A percentile compares a stretch with the other conserved stretches of the same genome.
Evolutionary conservation across 2,888 invertebrate genomes (phyloP).

Genomic region (Agelastica alni): DNA sequence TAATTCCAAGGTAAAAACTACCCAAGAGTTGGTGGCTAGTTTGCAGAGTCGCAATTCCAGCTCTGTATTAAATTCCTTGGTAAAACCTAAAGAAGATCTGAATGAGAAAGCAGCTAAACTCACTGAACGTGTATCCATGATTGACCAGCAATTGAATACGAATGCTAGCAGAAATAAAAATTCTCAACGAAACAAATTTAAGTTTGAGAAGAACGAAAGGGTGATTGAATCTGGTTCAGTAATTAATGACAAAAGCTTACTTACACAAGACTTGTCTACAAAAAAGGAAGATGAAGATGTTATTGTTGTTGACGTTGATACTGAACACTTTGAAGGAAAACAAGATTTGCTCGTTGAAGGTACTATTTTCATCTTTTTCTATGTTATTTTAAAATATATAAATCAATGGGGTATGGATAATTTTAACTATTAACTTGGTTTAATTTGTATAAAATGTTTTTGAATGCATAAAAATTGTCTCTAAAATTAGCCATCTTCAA

Average conservation of each 20-base stretch:
- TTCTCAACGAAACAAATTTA: slow-evolving; percentile 44
- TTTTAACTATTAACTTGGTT: too few relatives aligned
- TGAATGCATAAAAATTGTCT: too few relatives aligned
- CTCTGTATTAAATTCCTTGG: slow-evolving; percentile 32
- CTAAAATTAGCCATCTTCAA: too few relatives aligned
- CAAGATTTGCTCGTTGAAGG: too few relatives aligned
- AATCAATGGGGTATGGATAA: too few relatives aligned
- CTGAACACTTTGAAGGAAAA: slow-evolving; percentile 30
- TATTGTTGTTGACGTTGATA: slow-evolving; percentile 41
- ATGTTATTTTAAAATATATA: neutral
- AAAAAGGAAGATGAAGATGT: slow-evolving; percentile 40
- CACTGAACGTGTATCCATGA: slow-evolving; percentile 54
- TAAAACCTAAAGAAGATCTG: slow-evolving; percentile 51
- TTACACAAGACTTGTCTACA: slow-evolving; percentile 21
- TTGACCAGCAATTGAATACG: slow-evolving; percentile 54
- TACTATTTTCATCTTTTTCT: neutral
- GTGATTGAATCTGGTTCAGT: slow-evolving; percentile 52
- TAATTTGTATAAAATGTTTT: too few relatives aligned
- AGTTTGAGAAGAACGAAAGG: slow-evolving; percentile 39
- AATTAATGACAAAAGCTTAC: slow-evolving; percentile 46
- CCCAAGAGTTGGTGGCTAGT: slow-evolving; percentile 79
- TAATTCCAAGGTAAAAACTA: slow-evolving; percentile 72
- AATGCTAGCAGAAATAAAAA: slow-evolving; percentile 51
- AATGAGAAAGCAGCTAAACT: slow-evolving; percentile 54
- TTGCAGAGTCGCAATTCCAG: slow-evolving; percentile 60